Base-by-base conservation (phyloP, 30 jellyfish, hydroid and myxozoan genomes). In the Phacellophora camtschatica region DNA sequence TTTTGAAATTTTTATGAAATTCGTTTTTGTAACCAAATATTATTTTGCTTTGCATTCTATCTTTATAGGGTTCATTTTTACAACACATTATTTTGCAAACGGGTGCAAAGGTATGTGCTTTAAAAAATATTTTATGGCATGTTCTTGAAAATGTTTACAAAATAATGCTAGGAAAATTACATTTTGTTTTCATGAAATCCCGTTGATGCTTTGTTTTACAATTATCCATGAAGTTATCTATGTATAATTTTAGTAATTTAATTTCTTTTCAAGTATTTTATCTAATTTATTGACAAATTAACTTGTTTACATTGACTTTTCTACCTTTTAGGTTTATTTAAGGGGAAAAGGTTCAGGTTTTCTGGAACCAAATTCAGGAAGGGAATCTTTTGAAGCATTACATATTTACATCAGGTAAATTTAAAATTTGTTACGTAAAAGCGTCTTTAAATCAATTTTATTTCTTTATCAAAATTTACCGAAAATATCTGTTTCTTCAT, bases 291-390 rank as follows among this genome's bases (percentile, higher is more conserved):
- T 15, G 66, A 30, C 3, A 42, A 30, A 15, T 20, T 20, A 33
- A 5, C 5, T 15, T 66, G 20, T 12, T 66, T 22, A 33, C 5
- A 9, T 63, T 66, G 30, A 33, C 32, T 28, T 43, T 31, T 51
- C 9, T 19, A n/a, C 23, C 13, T 24, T 37, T 1, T 22, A 82
- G 96, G 96, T 75, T 13, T 69, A 84, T 51, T 73, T 91, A 61
- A 74, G 98, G 10, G 98, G 98, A 13, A 78, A 66, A 91, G 95
- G 96, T 5, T 91, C 98, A 12, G 96, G 95, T 5, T 91, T 23
- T 79, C n/a, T 83, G 51, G 98, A 91, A 56, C 95, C 92, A 20
- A 84, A 59, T 41, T 91, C 98, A 39, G 98, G 98, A 18, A 58
- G 92, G 53, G 98, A 91, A 46, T 91, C 98, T 15, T 91, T 76